Percentiles rank a stretch among this genome's conserved stretches.
phyloP scores from a whole-genome alignment of 35 echinoderm and acorn worm genomes.

The Amphiura filiformis region DNA sequence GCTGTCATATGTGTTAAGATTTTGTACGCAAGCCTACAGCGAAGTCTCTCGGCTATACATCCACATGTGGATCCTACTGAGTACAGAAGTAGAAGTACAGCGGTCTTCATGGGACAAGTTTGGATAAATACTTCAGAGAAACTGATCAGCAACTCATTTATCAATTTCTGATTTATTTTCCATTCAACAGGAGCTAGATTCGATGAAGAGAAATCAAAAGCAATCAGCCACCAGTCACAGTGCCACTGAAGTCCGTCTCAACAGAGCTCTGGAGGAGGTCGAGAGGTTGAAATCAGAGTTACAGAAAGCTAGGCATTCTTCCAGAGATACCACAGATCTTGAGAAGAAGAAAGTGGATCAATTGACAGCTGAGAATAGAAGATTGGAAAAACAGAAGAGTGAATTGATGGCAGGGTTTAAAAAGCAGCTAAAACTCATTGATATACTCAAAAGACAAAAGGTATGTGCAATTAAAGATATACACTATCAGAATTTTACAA shows the following conservation, averaged over 20 bases:
- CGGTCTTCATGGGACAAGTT: too few relatives aligned
- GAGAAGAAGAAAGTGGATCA: conserved; percentile 89
- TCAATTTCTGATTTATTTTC: too few relatives aligned
- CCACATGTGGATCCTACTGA: too few relatives aligned
- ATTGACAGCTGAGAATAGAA: conserved; percentile 76
- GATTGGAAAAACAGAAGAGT: conserved; percentile 95
- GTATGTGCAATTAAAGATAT: conserved; percentile 50
- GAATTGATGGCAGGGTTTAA: conserved; percentile 94
- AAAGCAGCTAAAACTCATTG: conserved; percentile 92
- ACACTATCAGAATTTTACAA: too few relatives aligned
- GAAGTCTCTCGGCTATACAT: too few relatives aligned
- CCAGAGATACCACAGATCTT: conserved; percentile 84
- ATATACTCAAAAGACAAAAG: conserved; percentile 99
- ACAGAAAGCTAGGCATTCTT: conserved; percentile 67
- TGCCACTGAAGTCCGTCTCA: conserved; percentile 86
- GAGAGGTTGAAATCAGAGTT: conserved; percentile 86
- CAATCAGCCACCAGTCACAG: conserved; percentile 71
- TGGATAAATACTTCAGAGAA: too few relatives aligned
- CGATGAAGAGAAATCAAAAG: conserved; percentile 79
- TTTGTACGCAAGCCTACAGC: too few relatives aligned
- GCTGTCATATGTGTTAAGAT: too few relatives aligned
- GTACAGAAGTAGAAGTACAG: too few relatives aligned
- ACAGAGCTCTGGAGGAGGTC: conserved; percentile 90
- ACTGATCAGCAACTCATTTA: too few relatives aligned
- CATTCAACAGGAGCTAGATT: conserved; percentile 76